phyloP scores from a whole-genome alignment of 2,797 vertebrate genomes.

The Ptychadena robeensis region DNA sequence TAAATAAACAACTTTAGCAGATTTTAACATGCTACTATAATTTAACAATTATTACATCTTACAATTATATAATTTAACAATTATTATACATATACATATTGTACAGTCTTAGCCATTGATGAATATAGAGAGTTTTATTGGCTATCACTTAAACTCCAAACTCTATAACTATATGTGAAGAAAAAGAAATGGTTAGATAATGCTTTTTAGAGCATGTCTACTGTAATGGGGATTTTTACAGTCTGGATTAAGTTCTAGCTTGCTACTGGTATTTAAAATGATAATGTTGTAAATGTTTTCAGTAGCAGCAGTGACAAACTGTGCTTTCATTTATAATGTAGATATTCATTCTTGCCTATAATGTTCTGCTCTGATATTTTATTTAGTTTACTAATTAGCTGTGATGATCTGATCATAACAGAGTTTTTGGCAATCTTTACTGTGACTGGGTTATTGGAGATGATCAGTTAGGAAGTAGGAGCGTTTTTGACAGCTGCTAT shows the following conservation, averaged over 20 bases:
- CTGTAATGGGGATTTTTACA: background rate
- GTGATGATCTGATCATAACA: slow-evolving; percentile 51
- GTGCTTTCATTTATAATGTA: slow-evolving; percentile 24
- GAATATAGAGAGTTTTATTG: no score
- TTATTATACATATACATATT: no score
- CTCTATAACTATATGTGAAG: no score
- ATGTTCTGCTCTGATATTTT: slow-evolving; percentile 52
- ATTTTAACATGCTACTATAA: background rate
- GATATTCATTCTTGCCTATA: slow-evolving; percentile 45
- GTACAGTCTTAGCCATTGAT: no score
- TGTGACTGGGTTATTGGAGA: slow-evolving; percentile 67
- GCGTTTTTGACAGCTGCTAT: slow-evolving; percentile 65
- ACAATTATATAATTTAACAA: no score
- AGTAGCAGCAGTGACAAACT: slow-evolving; percentile 42
- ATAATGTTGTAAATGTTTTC: slow-evolving; percentile 21
- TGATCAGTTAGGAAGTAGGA: slow-evolving; percentile 70
- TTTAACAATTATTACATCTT: no score
- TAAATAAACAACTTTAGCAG: background rate
- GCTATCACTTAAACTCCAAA: no score
- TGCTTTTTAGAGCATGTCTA: background rate
- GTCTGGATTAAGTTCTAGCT: background rate
- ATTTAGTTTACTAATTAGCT: slow-evolving; percentile 65
- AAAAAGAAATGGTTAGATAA: background rate
- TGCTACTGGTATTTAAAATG: slow-evolving; percentile 9
- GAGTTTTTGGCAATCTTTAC: slow-evolving; percentile 65